Evolutionary conservation across 1,140 invertebrate species (phyloP).

Genomic region (Drosophila cardini): DNA sequence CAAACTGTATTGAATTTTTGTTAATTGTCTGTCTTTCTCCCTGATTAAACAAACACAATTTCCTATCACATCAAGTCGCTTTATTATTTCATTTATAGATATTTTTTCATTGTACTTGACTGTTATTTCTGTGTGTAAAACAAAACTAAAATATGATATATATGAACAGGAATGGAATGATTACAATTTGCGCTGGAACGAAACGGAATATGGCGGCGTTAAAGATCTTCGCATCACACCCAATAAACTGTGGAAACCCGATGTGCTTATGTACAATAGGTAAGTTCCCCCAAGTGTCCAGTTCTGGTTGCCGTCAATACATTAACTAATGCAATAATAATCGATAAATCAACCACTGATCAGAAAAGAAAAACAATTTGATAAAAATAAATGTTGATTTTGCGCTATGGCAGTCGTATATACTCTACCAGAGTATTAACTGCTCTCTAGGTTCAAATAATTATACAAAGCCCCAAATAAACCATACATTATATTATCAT

Average conservation of each 20-base stretch:
- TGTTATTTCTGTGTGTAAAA: conserved; percentile 5
- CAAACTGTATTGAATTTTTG: neutral
- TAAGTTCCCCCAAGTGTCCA: conserved; percentile 85
- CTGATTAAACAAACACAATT: conserved; percentile 30
- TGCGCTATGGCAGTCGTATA: conserved; percentile 49
- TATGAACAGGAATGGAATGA: conserved; percentile 96
- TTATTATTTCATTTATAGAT: conserved; percentile 60
- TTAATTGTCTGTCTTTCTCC: conserved; percentile 19
- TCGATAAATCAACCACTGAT: conserved; percentile 30
- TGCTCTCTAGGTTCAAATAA: conserved; percentile 26
- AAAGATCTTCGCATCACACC: conserved; percentile 97
- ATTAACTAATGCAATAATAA: conserved; percentile 29
- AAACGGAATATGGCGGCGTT: conserved; percentile 96
- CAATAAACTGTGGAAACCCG: conserved; percentile 98
- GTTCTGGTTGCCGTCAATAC: neutral
- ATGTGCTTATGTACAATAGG: conserved; percentile 99
- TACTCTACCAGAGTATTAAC: neutral
- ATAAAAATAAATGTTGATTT: conserved; percentile 25
- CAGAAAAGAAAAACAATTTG: conserved; percentile 19
- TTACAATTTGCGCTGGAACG: conserved; percentile 98
- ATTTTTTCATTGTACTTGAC: conserved; percentile 30
- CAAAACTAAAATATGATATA: conserved; percentile 35
- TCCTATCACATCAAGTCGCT: conserved; percentile 69
- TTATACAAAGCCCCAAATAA: neutral
- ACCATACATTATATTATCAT: conserved; percentile 9